Base-by-base conservation (phyloP, 2,113 vertebrate species). In the Prolemur simus region DNA sequence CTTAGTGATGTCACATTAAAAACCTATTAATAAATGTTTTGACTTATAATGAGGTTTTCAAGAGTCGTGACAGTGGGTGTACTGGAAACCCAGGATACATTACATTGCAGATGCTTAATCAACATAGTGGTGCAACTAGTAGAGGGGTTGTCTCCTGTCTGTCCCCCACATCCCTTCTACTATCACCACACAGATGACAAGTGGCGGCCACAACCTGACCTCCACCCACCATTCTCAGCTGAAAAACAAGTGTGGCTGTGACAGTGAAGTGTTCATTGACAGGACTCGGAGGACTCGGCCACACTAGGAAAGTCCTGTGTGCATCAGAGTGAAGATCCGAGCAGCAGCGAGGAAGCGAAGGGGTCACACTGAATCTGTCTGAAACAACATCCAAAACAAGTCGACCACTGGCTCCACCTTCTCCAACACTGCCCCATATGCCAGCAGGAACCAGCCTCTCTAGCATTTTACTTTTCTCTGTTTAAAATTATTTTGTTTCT, bases 11-110 rank as follows among this genome's bases (percentile, higher is more conserved):
- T 64, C 92, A 95, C 54, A 81, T 95, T 90, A 95, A 96, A 96
- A 97, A 96, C 56, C 94, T 92, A 92, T 34, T 96, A 94, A 97
- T 92, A 96, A 90, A 97, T 94, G 87, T 90, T 97, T 82, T 95
- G 87, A 96, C 84, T 92, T 45, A 73, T 52, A 97, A 92, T 56
- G 94, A 97, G 89, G 87, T 76, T 78, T 84, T 94, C 84, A 64
- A 84, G 80, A 96, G 39, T 37, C 89, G 85, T 15, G 11, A 69
- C 92, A 89, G 77, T 78, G 58, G 54, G 87, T 90, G 54, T 45
- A 37, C 84, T 23, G 74, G 94, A 96, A 96, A 66, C n/a, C 66
- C 42, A 83, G 78, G 92, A 85, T 87, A 39, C 60, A 97, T 89
- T n/a, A 80, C 88, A 94, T 2, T 39, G 77, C 12, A 47, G 71